Conservation (phyloP, 2,797 vertebrate genomes). For the Calcarius lapponicus region DNA sequence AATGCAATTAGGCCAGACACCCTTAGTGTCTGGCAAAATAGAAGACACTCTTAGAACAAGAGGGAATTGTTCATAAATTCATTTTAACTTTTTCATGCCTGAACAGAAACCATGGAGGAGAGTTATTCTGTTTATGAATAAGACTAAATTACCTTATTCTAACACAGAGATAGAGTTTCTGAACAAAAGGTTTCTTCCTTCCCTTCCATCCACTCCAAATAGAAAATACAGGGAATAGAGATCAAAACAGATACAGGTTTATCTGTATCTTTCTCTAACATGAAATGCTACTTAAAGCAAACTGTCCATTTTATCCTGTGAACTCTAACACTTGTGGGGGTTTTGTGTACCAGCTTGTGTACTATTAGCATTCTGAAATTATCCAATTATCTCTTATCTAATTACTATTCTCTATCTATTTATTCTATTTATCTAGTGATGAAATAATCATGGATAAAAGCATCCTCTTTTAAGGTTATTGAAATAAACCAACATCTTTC, state of each 20-base stretch:
- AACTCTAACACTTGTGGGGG: too few relatives aligned
- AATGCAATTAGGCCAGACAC: neutral
- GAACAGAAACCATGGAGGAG: neutral
- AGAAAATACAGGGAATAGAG: neutral
- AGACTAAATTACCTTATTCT: neutral
- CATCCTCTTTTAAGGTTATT: neutral
- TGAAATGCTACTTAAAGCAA: too few relatives aligned
- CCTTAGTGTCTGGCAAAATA: neutral
- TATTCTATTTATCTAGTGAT: neutral
- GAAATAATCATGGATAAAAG: neutral
- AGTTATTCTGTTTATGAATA: neutral
- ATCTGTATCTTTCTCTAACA: neutral
- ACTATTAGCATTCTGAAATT: neutral
- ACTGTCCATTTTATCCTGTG: too few relatives aligned
- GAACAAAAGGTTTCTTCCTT: neutral
- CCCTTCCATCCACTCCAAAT: neutral
- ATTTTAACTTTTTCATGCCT: neutral
- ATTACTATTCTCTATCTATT: neutral
- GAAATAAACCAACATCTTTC: neutral
- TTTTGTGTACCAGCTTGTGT: too few relatives aligned
- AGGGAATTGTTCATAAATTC: neutral
- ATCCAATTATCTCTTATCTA: neutral
- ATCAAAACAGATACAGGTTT: neutral
- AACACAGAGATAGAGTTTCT: neutral
- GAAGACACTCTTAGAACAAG: neutral